Percentiles rank a stretch among this genome's conserved stretches.
These are phyloP conservation scores for Sminthopsis crassicaudata DNA, from an alignment of 2,113 vertebrate species.

Conservation along the genomic window DNA sequence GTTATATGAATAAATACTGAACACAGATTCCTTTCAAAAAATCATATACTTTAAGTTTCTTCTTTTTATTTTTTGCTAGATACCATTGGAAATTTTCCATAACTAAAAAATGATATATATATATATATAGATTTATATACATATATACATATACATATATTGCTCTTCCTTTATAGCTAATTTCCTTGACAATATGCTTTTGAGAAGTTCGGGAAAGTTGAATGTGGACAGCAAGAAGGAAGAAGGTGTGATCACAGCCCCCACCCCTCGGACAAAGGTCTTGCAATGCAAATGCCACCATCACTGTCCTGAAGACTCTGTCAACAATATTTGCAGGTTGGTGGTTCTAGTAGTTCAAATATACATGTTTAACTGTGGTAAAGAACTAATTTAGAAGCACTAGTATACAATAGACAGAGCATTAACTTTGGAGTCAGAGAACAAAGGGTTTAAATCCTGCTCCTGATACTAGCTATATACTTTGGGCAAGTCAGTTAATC, in stretches of 20 bases:
- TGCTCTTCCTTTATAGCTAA: constrained; percentile 81
- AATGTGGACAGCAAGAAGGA: constrained; percentile 88
- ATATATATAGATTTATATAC: not conserved
- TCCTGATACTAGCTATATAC: not conserved
- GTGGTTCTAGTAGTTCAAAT: constrained; percentile 56
- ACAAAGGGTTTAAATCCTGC: not conserved
- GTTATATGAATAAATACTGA: not conserved
- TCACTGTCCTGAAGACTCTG: constrained; percentile 94
- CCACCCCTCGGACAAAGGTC: constrained; percentile 87
- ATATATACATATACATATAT: not conserved
- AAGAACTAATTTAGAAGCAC: not conserved
- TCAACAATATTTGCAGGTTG: constrained; percentile 97
- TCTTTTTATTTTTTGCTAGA: not conserved
- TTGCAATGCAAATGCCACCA: constrained; percentile 95
- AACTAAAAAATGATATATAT: not conserved
- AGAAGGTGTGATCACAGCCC: constrained; percentile 85
- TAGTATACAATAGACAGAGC: not conserved
- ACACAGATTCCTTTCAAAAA: not conserved
- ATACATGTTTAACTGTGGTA: not conserved
- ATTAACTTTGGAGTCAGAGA: not conserved
- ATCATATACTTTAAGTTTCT: not conserved
- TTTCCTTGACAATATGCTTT: constrained; percentile 90
- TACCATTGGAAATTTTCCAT: not conserved
- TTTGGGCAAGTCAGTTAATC: not conserved
- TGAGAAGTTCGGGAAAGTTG: constrained; percentile 90